Evolutionary conservation across 2,797 vertebrate genomes (phyloP).

Genomic region (Trachops cirrhosus): DNA sequence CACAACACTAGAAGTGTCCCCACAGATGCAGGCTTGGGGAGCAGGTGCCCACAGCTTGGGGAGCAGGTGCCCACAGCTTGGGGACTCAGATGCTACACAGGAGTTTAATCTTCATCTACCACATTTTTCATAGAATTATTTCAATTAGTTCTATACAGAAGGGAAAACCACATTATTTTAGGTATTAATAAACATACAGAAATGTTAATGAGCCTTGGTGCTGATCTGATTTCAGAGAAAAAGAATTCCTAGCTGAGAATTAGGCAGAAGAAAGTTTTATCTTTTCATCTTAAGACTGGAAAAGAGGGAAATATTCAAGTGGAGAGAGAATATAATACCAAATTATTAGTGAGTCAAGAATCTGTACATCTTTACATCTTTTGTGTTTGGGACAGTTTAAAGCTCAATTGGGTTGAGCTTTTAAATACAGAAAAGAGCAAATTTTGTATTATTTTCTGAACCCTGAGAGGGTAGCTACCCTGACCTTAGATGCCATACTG

Average conservation of each 20-base stretch:
- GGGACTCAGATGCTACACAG: background rate
- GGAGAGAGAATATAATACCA: background rate
- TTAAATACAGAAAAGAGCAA: constrained; percentile 14
- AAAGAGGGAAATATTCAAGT: background rate
- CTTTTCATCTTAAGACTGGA: constrained; percentile 11
- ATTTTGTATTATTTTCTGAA: constrained; percentile 11
- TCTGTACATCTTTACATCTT: background rate
- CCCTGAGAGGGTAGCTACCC: background rate
- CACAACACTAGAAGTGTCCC: background rate
- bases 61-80: background rate
- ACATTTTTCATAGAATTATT: background rate
- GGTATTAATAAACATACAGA: background rate
- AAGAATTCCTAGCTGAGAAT: constrained; percentile 6
- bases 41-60: background rate
- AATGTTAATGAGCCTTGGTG: background rate
- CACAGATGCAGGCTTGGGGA: background rate
- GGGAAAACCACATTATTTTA: background rate
- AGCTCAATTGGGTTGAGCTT: background rate
- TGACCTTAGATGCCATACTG: background rate
- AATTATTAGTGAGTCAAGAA: background rate
- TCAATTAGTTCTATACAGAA: constrained; percentile 19
- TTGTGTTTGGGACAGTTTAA: background rate
- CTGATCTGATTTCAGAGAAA: background rate
- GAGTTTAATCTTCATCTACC: background rate
- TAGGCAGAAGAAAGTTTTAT: background rate